These are phyloP conservation scores for Delphinus delphis DNA, from an alignment of 2,113 vertebrate species.

Conservation along the genomic window DNA sequence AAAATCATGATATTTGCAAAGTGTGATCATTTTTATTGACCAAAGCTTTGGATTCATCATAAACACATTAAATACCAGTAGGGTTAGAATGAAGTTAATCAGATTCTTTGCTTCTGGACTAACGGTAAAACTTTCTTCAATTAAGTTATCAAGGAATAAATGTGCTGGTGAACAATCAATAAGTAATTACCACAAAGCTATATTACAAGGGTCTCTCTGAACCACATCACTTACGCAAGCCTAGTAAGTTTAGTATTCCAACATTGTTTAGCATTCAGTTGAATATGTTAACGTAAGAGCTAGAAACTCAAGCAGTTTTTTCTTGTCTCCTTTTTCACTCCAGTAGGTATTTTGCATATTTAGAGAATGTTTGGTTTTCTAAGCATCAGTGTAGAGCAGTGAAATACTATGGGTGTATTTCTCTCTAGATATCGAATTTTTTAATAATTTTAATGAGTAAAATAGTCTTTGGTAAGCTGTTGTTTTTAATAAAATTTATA, in stretches of 20 bases:
- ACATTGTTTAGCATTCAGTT: conserved; percentile 17
- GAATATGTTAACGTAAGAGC: background rate
- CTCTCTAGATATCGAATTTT: background rate
- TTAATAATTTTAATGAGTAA: background rate
- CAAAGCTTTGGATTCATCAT: conserved; percentile 28
- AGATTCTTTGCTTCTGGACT: conserved; percentile 46
- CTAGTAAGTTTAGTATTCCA: background rate
- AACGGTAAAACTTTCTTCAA: conserved; percentile 55
- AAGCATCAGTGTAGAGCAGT: background rate
- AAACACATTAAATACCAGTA: conserved; percentile 24
- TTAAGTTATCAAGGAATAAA: conserved; percentile 56
- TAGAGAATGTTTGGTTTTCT: background rate
- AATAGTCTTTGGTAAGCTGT: background rate
- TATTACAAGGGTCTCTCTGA: background rate
- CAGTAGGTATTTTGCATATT: background rate
- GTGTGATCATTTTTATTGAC: conserved; percentile 33
- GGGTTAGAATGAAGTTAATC: conserved; percentile 54
- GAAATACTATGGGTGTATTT: background rate
- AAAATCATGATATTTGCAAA: conserved; percentile 18
- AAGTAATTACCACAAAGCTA: conserved; percentile 53
- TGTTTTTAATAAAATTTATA: background rate
- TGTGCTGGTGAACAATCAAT: conserved; percentile 47
- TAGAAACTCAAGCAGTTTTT: background rate
- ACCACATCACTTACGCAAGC: conserved; percentile 4
- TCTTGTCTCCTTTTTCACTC: background rate